Conservation (phyloP, 2,888 invertebrate species). For the Slavum lentiscoides region DNA sequence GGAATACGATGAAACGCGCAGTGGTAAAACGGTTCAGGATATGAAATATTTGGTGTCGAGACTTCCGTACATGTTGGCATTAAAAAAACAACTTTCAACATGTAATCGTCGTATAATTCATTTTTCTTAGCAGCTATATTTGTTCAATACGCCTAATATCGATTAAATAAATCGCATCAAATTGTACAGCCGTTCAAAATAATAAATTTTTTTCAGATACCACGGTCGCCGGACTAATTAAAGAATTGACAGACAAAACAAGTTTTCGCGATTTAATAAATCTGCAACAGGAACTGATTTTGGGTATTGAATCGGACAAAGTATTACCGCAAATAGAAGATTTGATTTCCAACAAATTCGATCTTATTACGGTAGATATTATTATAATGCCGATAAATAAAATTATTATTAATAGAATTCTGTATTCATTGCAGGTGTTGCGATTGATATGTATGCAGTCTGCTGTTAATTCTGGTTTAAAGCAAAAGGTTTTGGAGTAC, state of each 20-base stretch:
- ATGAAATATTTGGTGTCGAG: constrained; percentile 91
- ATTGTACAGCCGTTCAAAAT: too few species aligned
- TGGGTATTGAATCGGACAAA: constrained; percentile 90
- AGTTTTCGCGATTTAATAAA: constrained; percentile 78
- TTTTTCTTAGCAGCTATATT: neutral
- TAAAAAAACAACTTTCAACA: constrained; percentile 80
- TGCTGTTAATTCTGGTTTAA: constrained; percentile 87
- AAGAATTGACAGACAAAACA: constrained; percentile 77
- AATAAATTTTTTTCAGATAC: constrained; percentile 70
- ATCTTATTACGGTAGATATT: constrained; percentile 69
- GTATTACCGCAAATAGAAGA: constrained; percentile 88
- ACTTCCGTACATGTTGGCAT: constrained; percentile 82
- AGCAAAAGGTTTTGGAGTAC: constrained; percentile 78
- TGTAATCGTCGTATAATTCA: constrained; percentile 60
- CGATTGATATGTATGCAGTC: constrained; percentile 92
- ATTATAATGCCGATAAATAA: too few species aligned
- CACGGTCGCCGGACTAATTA: constrained; percentile 90
- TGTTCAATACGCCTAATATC: neutral
- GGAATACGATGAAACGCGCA: constrained; percentile 77
- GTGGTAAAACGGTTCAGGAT: constrained; percentile 87
- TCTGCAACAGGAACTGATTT: constrained; percentile 88
- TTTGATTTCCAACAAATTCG: constrained; percentile 81
- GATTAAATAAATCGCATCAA: too few species aligned
- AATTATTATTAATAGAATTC: neutral
- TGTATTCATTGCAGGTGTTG: constrained; percentile 64